Conservation (phyloP, 2,797 vertebrate genomes). For the Chelidonichthys spinosus region DNA sequence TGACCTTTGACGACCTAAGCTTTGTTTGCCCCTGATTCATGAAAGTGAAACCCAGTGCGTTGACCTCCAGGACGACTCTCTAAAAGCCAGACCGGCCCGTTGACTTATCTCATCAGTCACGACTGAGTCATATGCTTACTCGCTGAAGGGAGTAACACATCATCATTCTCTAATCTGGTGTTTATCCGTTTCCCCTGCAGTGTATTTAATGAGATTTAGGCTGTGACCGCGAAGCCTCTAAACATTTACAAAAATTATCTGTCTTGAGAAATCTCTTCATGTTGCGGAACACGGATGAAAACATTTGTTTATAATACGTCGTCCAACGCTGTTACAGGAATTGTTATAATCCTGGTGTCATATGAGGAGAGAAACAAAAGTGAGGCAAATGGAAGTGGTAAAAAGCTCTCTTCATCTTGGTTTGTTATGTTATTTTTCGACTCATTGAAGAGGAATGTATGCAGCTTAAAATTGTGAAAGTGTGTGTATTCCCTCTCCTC, state of each 20-base stretch:
- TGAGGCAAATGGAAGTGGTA: neutral
- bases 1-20: neutral
- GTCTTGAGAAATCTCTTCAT: slow-evolving; percentile 25
- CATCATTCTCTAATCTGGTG: slow-evolving; percentile 43
- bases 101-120: slow-evolving; percentile 21
- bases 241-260: slow-evolving; percentile 26
- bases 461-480: slow-evolving; percentile 13
- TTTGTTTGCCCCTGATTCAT: neutral
- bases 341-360: slow-evolving; percentile 15
- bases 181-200: slow-evolving; percentile 43
- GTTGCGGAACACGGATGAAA: slow-evolving; percentile 25
- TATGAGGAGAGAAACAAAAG: neutral
- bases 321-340: slow-evolving; percentile 1
- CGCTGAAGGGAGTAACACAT: slow-evolving; percentile 16
- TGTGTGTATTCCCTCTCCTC: neutral
- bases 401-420: neutral
- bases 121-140: slow-evolving; percentile 26
- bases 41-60: neutral
- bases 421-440: neutral
- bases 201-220: slow-evolving; percentile 43
- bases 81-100: neutral
- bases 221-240: slow-evolving; percentile 35
- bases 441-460: slow-evolving; percentile 26
- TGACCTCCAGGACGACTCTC: slow-evolving; percentile 16
- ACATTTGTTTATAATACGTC: slow-evolving; percentile 7